phyloP scores from a whole-genome alignment of 1,140 invertebrate species.

The Campoletis sonorensis region DNA sequence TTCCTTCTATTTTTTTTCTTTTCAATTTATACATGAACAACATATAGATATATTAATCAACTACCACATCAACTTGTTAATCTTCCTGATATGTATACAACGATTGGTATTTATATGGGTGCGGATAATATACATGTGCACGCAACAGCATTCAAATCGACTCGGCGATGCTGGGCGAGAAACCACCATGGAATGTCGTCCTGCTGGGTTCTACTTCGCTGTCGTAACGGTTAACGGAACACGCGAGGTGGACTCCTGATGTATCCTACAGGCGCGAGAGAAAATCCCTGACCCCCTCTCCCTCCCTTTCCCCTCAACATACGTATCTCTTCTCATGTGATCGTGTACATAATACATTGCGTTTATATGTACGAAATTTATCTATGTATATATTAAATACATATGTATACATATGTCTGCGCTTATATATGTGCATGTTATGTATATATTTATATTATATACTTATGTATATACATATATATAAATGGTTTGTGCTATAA shows the following conservation, averaged over 20 bases:
- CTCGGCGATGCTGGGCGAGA: background rate
- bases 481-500: background rate
- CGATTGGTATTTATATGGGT: conserved; percentile 2
- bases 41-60: too few species aligned
- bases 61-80: too few species aligned
- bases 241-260: conserved; percentile 63
- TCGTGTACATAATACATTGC: background rate
- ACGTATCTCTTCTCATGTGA: background rate
- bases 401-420: background rate
- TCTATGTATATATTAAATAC: background rate
- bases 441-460: background rate
- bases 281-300: background rate
- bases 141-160: conserved; percentile 37
- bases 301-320: background rate
- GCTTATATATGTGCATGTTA: background rate
- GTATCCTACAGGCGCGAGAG: conserved; percentile 63
- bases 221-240: conserved; percentile 67
- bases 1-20: too few species aligned
- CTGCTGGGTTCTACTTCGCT: conserved; percentile 60
- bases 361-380: background rate
- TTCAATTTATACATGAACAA: too few species aligned
- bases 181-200: conserved; percentile 65
- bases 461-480: background rate
- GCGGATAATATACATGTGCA: conserved; percentile 19
- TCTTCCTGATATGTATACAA: background rate